These are phyloP conservation scores for Drosophila incognita DNA, from an alignment of 2,888 invertebrate genomes.

Conservation along the genomic window DNA sequence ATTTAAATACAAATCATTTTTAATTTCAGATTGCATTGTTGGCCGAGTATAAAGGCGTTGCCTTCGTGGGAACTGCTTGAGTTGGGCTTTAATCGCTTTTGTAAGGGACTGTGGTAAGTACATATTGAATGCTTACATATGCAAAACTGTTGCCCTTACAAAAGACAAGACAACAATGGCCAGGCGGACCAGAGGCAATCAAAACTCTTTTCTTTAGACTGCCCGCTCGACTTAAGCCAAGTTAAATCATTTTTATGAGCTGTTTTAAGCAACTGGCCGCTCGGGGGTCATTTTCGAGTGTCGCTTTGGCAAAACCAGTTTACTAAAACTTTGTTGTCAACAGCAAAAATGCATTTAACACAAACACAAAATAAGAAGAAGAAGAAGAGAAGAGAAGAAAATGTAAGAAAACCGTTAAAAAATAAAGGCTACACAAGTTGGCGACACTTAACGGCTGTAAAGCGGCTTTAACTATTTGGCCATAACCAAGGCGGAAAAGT, in stretches of 20 bases:
- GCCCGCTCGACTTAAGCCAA: slow-evolving; percentile 14
- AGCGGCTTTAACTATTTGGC: slow-evolving; percentile 38
- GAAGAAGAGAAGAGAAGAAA: slow-evolving; percentile 13
- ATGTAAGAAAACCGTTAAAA: slow-evolving; percentile 55
- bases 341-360: slow-evolving; percentile 60
- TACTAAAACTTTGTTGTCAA: slow-evolving; percentile 53
- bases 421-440: slow-evolving; percentile 59
- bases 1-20: neutral
- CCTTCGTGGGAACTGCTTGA: slow-evolving; percentile 27
- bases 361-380: neutral
- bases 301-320: slow-evolving; percentile 35
- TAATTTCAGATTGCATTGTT: slow-evolving; percentile 9
- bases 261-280: slow-evolving; percentile 23
- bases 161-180: slow-evolving; percentile 46
- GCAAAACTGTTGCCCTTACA: slow-evolving; percentile 19
- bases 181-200: slow-evolving; percentile 1
- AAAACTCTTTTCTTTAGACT: neutral
- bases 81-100: slow-evolving; percentile 20
- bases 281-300: slow-evolving; percentile 37
- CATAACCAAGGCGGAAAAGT: slow-evolving; percentile 20
- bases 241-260: slow-evolving; percentile 59
- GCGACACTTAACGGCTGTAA: slow-evolving; percentile 75
- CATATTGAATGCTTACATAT: slow-evolving; percentile 20
- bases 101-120: slow-evolving; percentile 11
- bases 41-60: neutral